Percentiles rank a stretch among this genome's conserved stretches.
These are phyloP conservation scores for Mycalesis mineus DNA, from an alignment of 2,888 invertebrate genomes.

Conservation along the genomic window DNA sequence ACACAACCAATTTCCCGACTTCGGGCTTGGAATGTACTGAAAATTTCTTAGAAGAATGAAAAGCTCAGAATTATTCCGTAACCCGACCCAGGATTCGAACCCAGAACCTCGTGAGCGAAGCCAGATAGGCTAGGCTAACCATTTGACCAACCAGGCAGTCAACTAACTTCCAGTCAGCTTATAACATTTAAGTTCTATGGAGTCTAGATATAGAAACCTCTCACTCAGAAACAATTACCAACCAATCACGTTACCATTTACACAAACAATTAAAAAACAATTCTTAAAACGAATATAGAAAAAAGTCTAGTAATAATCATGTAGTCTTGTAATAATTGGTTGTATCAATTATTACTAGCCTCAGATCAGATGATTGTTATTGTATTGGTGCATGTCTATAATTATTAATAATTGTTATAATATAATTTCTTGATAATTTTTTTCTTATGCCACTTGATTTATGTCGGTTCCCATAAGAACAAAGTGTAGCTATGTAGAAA, in stretches of 20 bases:
- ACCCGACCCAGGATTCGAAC: too few species aligned
- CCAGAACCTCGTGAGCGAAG: too few species aligned
- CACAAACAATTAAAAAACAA: not conserved
- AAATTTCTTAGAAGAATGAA: too few species aligned
- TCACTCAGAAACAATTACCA: not conserved
- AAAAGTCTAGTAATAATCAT: not conserved
- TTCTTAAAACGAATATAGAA: not conserved
- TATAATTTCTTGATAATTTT: not conserved
- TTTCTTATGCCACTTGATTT: not conserved
- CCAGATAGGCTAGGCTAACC: too few species aligned
- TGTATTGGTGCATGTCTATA: conserved; percentile 13
- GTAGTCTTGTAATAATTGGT: not conserved
- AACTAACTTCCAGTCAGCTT: too few species aligned
- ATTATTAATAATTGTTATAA: conserved; percentile 4
- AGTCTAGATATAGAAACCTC: not conserved
- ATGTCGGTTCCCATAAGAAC: conserved; percentile 6
- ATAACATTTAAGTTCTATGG: not conserved
- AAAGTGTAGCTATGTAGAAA: not conserved
- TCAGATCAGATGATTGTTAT: conserved; percentile 14
- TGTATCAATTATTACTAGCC: not conserved
- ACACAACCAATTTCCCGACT: too few species aligned
- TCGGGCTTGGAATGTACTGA: too few species aligned
- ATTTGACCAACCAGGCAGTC: too few species aligned
- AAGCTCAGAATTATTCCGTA: too few species aligned
- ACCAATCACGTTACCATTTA: not conserved